Evolutionary conservation across 2,888 invertebrate genomes (phyloP).

Genomic region (Heliconius ethilla): DNA sequence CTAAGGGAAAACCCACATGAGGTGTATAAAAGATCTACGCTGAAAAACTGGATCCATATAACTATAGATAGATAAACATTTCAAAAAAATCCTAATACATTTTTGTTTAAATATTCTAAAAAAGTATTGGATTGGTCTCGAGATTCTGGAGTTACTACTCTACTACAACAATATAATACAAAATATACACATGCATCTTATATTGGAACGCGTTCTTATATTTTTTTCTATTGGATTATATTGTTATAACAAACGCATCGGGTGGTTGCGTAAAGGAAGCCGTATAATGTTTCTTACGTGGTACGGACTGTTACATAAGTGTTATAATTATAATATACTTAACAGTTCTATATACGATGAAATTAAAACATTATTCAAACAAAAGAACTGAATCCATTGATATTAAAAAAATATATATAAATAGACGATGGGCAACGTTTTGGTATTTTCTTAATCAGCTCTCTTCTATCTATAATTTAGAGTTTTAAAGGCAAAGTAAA

Average conservation of each 20-base stretch:
- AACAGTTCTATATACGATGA: background rate
- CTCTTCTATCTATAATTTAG: background rate
- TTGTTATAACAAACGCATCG: constrained; percentile 23
- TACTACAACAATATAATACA: constrained; percentile 74
- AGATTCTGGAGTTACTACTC: constrained; percentile 71
- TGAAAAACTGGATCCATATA: constrained; percentile 71
- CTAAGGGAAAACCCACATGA: constrained; percentile 73
- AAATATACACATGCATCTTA: constrained; percentile 68
- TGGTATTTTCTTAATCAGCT: no score
- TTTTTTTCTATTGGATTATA: constrained; percentile 21
- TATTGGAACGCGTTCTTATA: constrained; percentile 46
- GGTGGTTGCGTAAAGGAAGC: constrained; percentile 28
- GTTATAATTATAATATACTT: background rate
- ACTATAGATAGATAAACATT: constrained; percentile 70
- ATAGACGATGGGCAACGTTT: background rate
- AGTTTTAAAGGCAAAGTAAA: no score
- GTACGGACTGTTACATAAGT: constrained; percentile 7
- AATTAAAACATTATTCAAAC: background rate
- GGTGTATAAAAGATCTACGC: constrained; percentile 73
- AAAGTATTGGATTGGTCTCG: constrained; percentile 78
- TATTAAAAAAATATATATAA: background rate
- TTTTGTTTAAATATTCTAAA: constrained; percentile 68
- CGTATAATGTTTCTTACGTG: constrained; percentile 17
- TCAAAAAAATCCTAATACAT: constrained; percentile 71
- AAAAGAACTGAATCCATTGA: background rate